phyloP scores from a whole-genome alignment of 2,797 vertebrate genomes.

The Neosalanx taihuensis region DNA sequence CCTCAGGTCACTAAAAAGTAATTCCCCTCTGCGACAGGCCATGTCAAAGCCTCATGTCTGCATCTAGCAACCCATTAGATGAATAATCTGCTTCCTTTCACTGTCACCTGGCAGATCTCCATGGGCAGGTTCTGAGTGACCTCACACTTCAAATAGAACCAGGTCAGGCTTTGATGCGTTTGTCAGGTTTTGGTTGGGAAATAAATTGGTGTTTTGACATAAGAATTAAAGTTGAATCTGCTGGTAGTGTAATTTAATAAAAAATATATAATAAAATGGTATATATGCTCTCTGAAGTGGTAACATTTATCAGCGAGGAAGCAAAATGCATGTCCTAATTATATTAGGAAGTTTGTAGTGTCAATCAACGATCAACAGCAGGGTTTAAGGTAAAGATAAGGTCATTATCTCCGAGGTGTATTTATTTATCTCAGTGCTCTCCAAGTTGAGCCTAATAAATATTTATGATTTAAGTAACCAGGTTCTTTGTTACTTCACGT shows the following conservation, averaged over 20 bases:
- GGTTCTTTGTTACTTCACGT: conserved; percentile 74
- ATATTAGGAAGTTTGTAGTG: conserved; percentile 52
- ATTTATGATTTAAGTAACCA: conserved; percentile 80
- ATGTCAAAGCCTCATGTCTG: conserved; percentile 32
- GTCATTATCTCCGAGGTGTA: conserved; percentile 57
- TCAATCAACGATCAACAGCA: conserved; percentile 46
- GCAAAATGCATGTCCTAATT: conserved; percentile 40
- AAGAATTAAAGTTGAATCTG: neutral
- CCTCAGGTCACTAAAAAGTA: conserved; percentile 32
- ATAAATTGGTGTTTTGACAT: neutral
- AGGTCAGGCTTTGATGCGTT: neutral
- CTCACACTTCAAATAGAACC: conserved; percentile 10
- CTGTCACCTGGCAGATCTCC: conserved; percentile 31
- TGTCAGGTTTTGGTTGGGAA: neutral
- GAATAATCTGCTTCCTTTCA: conserved; percentile 26
- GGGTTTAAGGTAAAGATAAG: conserved; percentile 44
- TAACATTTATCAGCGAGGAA: conserved; percentile 41
- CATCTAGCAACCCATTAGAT: conserved; percentile 25
- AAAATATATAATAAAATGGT: neutral
- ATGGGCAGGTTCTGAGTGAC: conserved; percentile 17
- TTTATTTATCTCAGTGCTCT: conserved; percentile 58
- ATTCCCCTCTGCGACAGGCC: conserved; percentile 33
- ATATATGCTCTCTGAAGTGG: neutral
- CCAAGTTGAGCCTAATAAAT: conserved; percentile 71
- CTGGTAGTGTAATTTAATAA: neutral